These are phyloP conservation scores for Illadopsis cleaveri DNA, from an alignment of 2,113 vertebrate species.

Conservation along the genomic window DNA sequence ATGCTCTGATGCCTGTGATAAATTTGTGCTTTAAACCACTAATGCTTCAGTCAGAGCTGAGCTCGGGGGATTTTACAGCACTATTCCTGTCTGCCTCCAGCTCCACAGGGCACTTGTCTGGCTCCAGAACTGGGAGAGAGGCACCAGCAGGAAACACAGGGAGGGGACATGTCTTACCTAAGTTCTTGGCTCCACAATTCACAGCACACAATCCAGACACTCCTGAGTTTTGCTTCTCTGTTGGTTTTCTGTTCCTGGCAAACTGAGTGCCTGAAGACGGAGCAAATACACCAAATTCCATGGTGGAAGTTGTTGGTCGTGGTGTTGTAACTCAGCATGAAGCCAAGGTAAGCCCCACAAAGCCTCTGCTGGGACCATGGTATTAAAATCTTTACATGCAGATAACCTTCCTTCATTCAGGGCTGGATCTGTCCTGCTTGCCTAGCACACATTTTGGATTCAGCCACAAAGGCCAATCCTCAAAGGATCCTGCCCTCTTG, in stretches of 20 bases:
- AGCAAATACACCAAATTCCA: fast-evolving
- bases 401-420: background rate
- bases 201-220: background rate
- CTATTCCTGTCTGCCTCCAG: background rate
- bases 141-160: background rate
- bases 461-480: background rate
- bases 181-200: background rate
- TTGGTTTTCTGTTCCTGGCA: background rate
- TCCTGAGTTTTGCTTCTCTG: background rate
- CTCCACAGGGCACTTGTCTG: background rate
- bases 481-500: background rate
- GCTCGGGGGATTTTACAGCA: background rate
- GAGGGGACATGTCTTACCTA: fast-evolving
- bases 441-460: background rate
- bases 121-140: background rate
- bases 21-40: slow-evolving; percentile 5
- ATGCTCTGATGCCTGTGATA: background rate
- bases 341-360: background rate
- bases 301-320: fast-evolving
- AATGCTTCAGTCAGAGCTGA: background rate
- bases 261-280: background rate
- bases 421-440: background rate
- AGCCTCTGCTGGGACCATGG: background rate
- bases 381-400: background rate
- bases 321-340: background rate